Base-by-base conservation (phyloP, 1,140 invertebrate genomes). In the Lasaia peninsularis region DNA sequence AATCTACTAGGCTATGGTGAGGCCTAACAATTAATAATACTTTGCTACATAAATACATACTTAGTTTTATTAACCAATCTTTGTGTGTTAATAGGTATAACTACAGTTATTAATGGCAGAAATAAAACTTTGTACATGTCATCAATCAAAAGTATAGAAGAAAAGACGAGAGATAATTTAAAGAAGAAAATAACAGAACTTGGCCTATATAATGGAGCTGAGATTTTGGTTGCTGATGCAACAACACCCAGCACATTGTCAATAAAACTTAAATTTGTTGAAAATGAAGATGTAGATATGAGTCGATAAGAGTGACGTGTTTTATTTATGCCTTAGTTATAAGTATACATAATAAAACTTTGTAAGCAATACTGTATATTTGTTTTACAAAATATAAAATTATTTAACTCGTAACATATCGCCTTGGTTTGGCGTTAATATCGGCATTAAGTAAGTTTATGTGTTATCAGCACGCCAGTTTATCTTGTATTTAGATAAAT, bases 61-160 rank as follows among this genome's bases (percentile, higher is more conserved):
- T 24, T 24, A 24, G n/a, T 28, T 28, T 7, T 28, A 7, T 28
- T 28, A 2, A 28, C 24, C 24, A 7, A 2, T 18, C 8, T 16
- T 37, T 18, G 14, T 40, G 16, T 69, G 51, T 53, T 81, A 77
- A n/a, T 52, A 90, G 95, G 94, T 49, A 85, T 98, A 12, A 96
- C 96, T 1, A 93, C 96, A 12, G 91, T 89, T 37, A 90, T 96
- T 9, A 91, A 94, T 76, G 97, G 96, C 3, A 96, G 95, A 82
- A 95, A 94, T 76, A 96, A 95, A 86, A 99, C 98, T 0, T 87
- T 99, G 5, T 99, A 98, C 70, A 98, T 99, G 92, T 93, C 94
- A 52, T 95, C 93, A 6, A 94, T 98, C 2, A 92, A 94, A 58
- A 97, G 95, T 66, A 98, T 99, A 62, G 97, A 98, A 86, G 94